Base-by-base conservation (phyloP, 1,140 invertebrate genomes). In the Rhagoletis zephyria region DNA sequence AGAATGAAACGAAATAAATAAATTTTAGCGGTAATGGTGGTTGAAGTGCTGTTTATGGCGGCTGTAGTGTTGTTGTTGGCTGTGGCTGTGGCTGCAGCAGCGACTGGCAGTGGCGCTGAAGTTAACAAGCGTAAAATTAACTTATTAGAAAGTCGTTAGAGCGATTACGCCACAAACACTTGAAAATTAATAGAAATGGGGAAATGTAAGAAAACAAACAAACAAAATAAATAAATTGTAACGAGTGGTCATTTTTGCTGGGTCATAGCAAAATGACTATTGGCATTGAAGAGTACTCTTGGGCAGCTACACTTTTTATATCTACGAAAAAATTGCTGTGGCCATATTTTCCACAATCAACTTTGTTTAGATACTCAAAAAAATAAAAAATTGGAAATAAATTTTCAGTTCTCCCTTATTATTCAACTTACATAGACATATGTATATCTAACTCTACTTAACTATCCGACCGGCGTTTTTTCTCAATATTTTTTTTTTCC, bases 41-140 rank as follows among this genome's bases (percentile, higher is more conserved):
- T 87, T 42, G 19, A n/a, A 60, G 12, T 81, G 59, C 9, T 56
- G 60, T 45, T 63, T 45, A 30, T 16, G 86, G 60, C n/a, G 40
- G 48, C 63, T 16, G 12, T 6, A 10, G 12, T 56, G 42, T 9
- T 87, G 65, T 51, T 56, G 67, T n/a, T 16, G 85, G 45, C n/a
- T 42, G 12, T 85, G 89, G 74, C 89, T 88, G 88, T 6, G 14
- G n/a, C 30, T 30, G 4, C 16, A 4, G 12, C 42, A n/a, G 64
- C 45, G 63, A 19, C 12, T 67, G 63, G 40, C 56, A 85, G 12
- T 56, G 63, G 56, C 64, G 59, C 56, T 63, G 60, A 70, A 86
- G 85, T 86, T 88, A 88, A 88, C 87, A 88, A 88, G 85, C 87
- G 87, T 88, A 88, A 88, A 88, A 88, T 88, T 88, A 88, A 88